Evolutionary conservation across 2,888 invertebrate species (phyloP), one percentile per base, ranked within the genome.

Genomic region (Sympetrum striolatum): DNA sequence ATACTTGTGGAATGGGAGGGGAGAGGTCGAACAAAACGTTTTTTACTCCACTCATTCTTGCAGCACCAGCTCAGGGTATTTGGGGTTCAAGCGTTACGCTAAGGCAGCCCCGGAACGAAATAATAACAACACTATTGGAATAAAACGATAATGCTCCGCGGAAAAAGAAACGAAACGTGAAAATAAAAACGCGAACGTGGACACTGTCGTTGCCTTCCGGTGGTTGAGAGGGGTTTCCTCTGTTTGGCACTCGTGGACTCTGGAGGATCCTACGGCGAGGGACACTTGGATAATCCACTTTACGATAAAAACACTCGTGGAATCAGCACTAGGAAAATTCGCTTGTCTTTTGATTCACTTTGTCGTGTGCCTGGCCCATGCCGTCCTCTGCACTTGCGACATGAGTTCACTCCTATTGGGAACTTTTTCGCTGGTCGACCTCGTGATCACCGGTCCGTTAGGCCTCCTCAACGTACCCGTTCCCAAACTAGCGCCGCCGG

Each of bases 361-460:
- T 58, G 98, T 98, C 48, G 98, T 98, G 93, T 98, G 98, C 92
- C 98, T 95, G 35, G 97, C 97, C 98, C 98, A 98, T 91, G 96
- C 96, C 12, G 97, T 96, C 92, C 98, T 95, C 93, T 96, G 96
- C 92, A 98, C 96, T 92, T 97, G 97, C 39, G 96, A 96, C 97
- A 98, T 97, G 93, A 97, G 95, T 93, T 98, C 97, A 94, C 97
- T 98, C 90, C 97, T 96, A 93, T 97, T 97, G 8, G 98, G 97
- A 91, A 98, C 96, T 93, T 97, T 97, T 93, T 98, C 98, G 94
- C 98, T 98, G 53, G 97, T 97, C 86, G 97, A 96, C 92, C 98
- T 95, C 0, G 96, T 96, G 92, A 97, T 97, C 81, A 96, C 95
- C 2, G 96, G 95, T 37, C 96, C 95, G 58, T 96, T 96, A 91